These are phyloP conservation scores for Osmoderma eremita DNA, from an alignment of 2,888 invertebrate genomes.

Conservation along the genomic window DNA sequence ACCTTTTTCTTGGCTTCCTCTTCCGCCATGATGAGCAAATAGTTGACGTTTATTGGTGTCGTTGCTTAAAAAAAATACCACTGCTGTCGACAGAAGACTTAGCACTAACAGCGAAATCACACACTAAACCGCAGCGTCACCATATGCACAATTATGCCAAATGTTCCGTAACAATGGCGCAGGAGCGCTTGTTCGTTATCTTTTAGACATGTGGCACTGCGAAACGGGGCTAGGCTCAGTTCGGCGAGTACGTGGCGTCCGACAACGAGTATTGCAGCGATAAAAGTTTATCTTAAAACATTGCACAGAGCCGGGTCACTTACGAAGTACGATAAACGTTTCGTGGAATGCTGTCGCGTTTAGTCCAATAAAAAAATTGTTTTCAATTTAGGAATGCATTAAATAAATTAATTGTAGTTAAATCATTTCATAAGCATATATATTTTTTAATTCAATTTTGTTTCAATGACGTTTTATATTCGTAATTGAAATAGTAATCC, in stretches of 20 bases:
- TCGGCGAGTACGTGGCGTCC: conserved; percentile 20
- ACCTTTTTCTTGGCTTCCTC: conserved; percentile 16
- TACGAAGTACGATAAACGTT: conserved; percentile 12
- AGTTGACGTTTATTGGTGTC: background rate
- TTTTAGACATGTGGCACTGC: conserved; percentile 30
- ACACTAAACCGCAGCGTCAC: conserved; percentile 12
- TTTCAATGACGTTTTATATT: too few species aligned
- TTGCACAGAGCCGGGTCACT: conserved; percentile 25
- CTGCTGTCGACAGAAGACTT: conserved; percentile 5
- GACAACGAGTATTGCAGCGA: conserved; percentile 20
- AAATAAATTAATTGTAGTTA: too few species aligned
- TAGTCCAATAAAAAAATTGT: too few species aligned
- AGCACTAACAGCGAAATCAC: conserved; percentile 17
- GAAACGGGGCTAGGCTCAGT: conserved; percentile 9
- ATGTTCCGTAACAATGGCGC: conserved; percentile 15
- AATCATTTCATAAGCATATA: too few species aligned
- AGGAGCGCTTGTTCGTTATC: conserved; percentile 25
- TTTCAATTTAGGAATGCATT: too few species aligned
- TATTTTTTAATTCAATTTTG: too few species aligned
- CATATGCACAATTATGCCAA: conserved; percentile 30
- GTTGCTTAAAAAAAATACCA: conserved; percentile 13
- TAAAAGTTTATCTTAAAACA: conserved; percentile 30
- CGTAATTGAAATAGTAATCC: too few species aligned
- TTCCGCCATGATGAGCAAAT: conserved; percentile 20
- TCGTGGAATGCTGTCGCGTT: too few species aligned